phyloP scores from a whole-genome alignment of 2,888 invertebrate species.

The Cosmorhoe ocellata region DNA sequence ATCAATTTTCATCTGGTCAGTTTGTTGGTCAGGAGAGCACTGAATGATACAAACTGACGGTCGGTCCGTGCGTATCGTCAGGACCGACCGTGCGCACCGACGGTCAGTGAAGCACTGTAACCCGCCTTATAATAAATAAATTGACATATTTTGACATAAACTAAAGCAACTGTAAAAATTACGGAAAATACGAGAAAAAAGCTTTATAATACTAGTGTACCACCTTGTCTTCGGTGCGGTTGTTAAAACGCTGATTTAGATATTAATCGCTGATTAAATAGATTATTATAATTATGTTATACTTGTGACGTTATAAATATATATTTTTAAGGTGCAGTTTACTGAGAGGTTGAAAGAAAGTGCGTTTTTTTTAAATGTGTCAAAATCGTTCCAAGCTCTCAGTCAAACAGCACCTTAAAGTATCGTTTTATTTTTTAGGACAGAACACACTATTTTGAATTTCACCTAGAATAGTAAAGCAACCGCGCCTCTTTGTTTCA shows the following conservation, averaged over 20 bases:
- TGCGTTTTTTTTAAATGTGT: constrained; percentile 16
- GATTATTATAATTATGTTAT: constrained; percentile 13
- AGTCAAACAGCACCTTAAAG: constrained; percentile 7
- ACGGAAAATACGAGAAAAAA: constrained; percentile 54
- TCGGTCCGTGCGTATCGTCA: too few relatives aligned
- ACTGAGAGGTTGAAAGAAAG: constrained; percentile 6
- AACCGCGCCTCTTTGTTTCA: constrained; percentile 50
- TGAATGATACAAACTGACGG: too few relatives aligned
- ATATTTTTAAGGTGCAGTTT: constrained; percentile 13
- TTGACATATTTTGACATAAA: constrained; percentile 1
- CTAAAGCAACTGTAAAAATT: constrained; percentile 15
- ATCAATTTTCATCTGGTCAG: too few relatives aligned
- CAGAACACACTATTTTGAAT: constrained; percentile 9
- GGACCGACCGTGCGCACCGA: too few relatives aligned
- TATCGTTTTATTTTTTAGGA: constrained; percentile 4
- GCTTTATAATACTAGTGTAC: constrained; percentile 76
- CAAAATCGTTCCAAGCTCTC: neutral
- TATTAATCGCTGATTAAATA: constrained; percentile 13
- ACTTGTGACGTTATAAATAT: constrained; percentile 12
- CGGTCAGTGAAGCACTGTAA: too few relatives aligned
- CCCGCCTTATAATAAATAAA: too few relatives aligned
- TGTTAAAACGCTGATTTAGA: constrained; percentile 23
- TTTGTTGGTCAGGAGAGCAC: too few relatives aligned
- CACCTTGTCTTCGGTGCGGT: constrained; percentile 52
- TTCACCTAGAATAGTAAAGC: constrained; percentile 21